Evolutionary conservation across 2,797 vertebrate species (phyloP).

Genomic region (Silurus aristotelis): DNA sequence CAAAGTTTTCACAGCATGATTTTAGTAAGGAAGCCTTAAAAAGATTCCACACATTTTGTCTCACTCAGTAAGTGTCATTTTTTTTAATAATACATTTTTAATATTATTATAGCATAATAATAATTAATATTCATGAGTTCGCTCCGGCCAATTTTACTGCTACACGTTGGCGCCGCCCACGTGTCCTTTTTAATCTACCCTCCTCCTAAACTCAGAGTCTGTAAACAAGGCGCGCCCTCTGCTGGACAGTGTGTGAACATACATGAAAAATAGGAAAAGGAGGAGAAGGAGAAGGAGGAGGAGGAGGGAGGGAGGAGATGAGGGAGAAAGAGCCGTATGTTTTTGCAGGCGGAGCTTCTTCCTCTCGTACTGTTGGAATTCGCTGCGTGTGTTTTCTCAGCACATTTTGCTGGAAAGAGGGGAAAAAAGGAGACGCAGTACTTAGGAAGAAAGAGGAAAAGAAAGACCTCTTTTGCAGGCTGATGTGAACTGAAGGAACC

Average conservation of each 20-base stretch:
- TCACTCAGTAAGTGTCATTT: too few relatives aligned
- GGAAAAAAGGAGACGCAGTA: conserved; percentile 52
- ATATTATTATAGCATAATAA: too few relatives aligned
- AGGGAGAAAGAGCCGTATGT: conserved; percentile 45
- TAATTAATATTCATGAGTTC: not conserved
- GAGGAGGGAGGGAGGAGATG: conserved; percentile 15
- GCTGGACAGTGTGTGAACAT: conserved; percentile 42
- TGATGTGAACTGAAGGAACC: conserved; percentile 61
- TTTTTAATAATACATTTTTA: too few relatives aligned
- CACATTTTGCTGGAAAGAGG: conserved; percentile 57
- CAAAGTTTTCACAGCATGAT: too few relatives aligned
- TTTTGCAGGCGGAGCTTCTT: conserved; percentile 81
- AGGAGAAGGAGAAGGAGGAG: conserved; percentile 23
- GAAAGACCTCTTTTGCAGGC: conserved; percentile 7
- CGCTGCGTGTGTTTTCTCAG: conserved; percentile 53
- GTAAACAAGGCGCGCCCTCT: conserved; percentile 60
- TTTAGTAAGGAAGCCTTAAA: too few relatives aligned
- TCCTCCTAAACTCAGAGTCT: not conserved
- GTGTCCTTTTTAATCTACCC: not conserved
- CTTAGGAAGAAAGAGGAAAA: not conserved
- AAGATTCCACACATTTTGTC: too few relatives aligned
- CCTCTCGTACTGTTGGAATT: conserved; percentile 63
- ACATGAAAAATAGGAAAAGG: not conserved
- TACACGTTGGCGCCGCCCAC: not conserved
- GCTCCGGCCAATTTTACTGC: not conserved